Base-by-base conservation (phyloP, 2,888 invertebrate species). In the Melanchra persicariae region DNA sequence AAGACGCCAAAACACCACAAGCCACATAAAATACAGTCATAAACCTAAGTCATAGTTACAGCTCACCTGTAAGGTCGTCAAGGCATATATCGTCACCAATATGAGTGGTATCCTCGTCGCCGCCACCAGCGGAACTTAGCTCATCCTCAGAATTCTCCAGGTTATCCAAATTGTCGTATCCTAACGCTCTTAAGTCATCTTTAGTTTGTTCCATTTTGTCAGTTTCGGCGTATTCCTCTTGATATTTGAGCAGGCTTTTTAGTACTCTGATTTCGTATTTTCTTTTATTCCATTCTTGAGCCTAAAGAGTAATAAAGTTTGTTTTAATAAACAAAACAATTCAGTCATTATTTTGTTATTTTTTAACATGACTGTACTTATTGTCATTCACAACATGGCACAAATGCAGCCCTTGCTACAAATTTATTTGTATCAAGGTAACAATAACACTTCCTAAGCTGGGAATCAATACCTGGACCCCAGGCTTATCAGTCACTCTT, bases 11-110 rank as follows among this genome's bases (percentile, higher is more conserved):
- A n/a, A n/a, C n/a, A n/a, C n/a, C 30, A 5, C 30, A 30, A 30
- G 30, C 30, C 30, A 30, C 5, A 30, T 8, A 34, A 34, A 7
- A 8, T 7, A 34, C 34, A 59, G 24, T 22, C 40, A 40, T 43
- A 34, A n/a, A n/a, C 40, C 2, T n/a, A n/a, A 45, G 45, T 47
- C 47, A 10, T n/a, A 47, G 5, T n/a, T n/a, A n/a, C 4, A 22
- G 12, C 92, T 71, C 93, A 96, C 97, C 98, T 76, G 97, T 97
- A 17, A 98, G 94, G 82, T 98, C 97, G 45, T 97, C 97, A 55
- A 98, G 94, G 82, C 97, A 97, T 60, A 98, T 96, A 84, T 98
- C 97, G 72, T 97, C 97, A 0, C 97, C 98, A 83, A 98, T 96
- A 78, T 97, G 96, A 0, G 97, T 96, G 0, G 96, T 96, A 73